phyloP scores from a whole-genome alignment of 2,797 vertebrate genomes.

The Poecile montanus region DNA sequence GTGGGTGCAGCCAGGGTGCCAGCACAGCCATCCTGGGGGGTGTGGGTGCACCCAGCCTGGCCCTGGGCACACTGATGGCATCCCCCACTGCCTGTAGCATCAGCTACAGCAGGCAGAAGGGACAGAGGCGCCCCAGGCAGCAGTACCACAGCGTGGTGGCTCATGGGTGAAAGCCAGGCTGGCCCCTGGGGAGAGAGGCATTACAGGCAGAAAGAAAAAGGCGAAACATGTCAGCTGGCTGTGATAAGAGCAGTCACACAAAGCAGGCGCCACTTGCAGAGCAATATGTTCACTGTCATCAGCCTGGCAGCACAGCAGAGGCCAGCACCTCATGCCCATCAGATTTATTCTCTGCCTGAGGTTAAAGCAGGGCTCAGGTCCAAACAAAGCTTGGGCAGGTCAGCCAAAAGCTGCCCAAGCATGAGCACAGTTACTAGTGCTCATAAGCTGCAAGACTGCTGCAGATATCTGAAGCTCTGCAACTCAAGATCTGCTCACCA shows the following conservation, averaged over 20 bases:
- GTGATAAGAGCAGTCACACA: constrained; percentile 12
- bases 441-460: not conserved
- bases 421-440: not conserved
- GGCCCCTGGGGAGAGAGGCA: accelerated
- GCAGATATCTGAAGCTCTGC: not conserved
- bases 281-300: constrained; percentile 39
- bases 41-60: not conserved
- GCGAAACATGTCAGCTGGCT: not conserved
- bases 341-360: constrained; percentile 17
- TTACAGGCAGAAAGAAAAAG: not conserved
- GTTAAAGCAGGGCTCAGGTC: not conserved
- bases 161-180: not conserved
- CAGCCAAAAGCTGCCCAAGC: not conserved
- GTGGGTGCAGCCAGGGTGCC: not conserved
- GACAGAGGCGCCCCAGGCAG: not conserved
- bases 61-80: accelerated
- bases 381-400: not conserved
- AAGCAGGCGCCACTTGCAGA: not conserved
- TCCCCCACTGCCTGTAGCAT: accelerated
- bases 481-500: not conserved
- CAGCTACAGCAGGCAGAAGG: not conserved
- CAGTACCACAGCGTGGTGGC: accelerated
- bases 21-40: accelerated
- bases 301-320: not conserved
- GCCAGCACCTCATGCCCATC: constrained; percentile 24